Conservation (phyloP, 2,113 vertebrate genomes). For the Catharus bicknelli region DNA sequence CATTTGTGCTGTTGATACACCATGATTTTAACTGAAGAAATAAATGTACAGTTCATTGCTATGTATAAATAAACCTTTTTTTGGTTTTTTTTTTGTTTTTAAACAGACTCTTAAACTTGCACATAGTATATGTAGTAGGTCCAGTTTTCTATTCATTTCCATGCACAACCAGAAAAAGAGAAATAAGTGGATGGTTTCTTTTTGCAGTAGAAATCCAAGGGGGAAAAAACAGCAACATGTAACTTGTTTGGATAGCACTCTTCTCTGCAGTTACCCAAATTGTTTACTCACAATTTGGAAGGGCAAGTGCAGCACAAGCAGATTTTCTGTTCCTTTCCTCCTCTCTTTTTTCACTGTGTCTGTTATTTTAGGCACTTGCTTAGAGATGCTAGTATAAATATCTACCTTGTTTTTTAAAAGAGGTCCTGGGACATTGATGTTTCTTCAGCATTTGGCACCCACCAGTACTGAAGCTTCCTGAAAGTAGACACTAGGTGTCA, state of each 20-base stretch:
- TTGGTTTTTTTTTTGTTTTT: neutral
- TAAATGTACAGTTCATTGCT: neutral
- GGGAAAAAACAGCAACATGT: neutral
- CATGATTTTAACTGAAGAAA: neutral
- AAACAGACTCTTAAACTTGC: neutral
- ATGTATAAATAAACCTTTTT: neutral
- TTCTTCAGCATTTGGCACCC: neutral
- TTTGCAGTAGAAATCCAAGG: neutral
- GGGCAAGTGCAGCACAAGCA: neutral
- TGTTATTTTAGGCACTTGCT: neutral
- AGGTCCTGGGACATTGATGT: neutral
- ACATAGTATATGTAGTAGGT: neutral
- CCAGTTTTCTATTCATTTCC: neutral
- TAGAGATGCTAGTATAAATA: neutral
- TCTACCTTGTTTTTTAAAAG: neutral
- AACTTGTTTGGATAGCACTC: neutral
- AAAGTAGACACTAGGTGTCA: slow-evolving; percentile 57
- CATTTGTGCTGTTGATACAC: neutral
- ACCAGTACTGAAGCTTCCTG: neutral
- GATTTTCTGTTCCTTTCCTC: neutral
- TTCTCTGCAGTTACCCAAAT: neutral
- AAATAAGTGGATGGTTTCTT: neutral
- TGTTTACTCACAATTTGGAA: neutral
- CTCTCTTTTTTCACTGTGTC: neutral
- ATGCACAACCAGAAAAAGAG: neutral